Base-by-base conservation (phyloP, 2,797 vertebrate genomes). In the Fistularia commersonii region DNA sequence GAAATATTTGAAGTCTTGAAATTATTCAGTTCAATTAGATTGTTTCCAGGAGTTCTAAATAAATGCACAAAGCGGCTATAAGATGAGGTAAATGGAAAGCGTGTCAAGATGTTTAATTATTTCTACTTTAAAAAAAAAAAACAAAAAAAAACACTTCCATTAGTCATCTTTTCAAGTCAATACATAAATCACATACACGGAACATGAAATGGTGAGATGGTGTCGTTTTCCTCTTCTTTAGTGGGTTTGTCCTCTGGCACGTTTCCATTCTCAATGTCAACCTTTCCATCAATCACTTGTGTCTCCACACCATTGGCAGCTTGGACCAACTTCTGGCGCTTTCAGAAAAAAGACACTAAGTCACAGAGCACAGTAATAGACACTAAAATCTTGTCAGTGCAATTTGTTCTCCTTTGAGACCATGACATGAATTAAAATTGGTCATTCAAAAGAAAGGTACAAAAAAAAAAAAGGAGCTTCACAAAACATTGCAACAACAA, bases 281-380 rank as follows among this genome's bases (percentile, higher is more conserved):
- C 88, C 54, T 93, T 94, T 45, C 93, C 95, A 11, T 96, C 96
- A 45, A 93, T 85, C 1, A 93, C 90, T 78, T 91, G 92, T 8
- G 83, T 90, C 79, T 93, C 91, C 48, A 94, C 82, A 0, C 93
- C 90, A 0, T 94, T 96, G 8, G 93, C 88, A 0, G 92, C 92
- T 8, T 94, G 95, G 68, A 98, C 94, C 75, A 98, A 86, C 73
- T 94, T 93, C 87, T 98, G 96, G 45, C 93, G 91, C 94, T 89
- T 59, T 85, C 82, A 82, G 37, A 79, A 77, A 74, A 84, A 45
- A 80, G 11, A 77, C 70, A 84, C 83, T 82, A 64, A 86, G 82
- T 77, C 74, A 81, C 74, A 69, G 66, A 41, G 81, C 57, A 79
- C 66, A 39, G 33, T 56, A 45, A 6, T 51, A 32, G 32, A 45